Evolutionary conservation across 2,113 vertebrate genomes (phyloP), one percentile per base, ranked within the genome.

Genomic region (Larimichthys polyactis): DNA sequence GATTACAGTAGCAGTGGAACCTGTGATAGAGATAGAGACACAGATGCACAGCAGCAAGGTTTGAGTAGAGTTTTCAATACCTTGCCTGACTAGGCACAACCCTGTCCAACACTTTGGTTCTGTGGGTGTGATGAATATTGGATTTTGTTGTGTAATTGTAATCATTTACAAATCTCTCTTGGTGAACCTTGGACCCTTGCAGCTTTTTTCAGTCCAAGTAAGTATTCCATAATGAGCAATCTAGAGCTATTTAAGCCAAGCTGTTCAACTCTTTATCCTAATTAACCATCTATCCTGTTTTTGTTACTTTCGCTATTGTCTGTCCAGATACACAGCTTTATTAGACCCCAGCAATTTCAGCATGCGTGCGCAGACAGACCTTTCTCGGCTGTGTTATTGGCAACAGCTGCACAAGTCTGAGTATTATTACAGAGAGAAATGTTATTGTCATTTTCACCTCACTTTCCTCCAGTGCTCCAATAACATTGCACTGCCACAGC

Each of bases 371-470:
- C 15, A 62, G 67, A 32, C 58, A 66, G 51, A 58, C 24, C 7
- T 60, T 49, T 79, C 58, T 58, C 19, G 57, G 59, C 66, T 24
- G 8, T 71, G 44, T 67, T 60, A 76, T 77, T 80, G 71, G 82
- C 51, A 75, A 59, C 16, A 70, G 52, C 71, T 70, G 76, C 64
- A 71, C 43, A 58, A 52, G 52, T 9, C 66, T 19, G 52, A 40
- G 44, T 65, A 54, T 60, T 70, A 75, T 67, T 75, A 44, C 15
- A 63, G 62, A 57, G 68, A 60, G 22, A n/a, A 59, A 66, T 58
- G 46, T 58, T 52, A 66, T 76, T 75, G 59, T 65, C 52, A 71
- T 75, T 80, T 79, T 71, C 80, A 43, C 43, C 24, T 27, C 36
- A 15, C 68, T 60, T 66, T 62, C 69, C 57, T 52, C 52, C 69